A percentile compares a stretch with the other conserved stretches of the same genome.
These are phyloP conservation scores for Drosophila subquinaria DNA, from an alignment of 2,888 invertebrate species.

Conservation along the genomic window DNA sequence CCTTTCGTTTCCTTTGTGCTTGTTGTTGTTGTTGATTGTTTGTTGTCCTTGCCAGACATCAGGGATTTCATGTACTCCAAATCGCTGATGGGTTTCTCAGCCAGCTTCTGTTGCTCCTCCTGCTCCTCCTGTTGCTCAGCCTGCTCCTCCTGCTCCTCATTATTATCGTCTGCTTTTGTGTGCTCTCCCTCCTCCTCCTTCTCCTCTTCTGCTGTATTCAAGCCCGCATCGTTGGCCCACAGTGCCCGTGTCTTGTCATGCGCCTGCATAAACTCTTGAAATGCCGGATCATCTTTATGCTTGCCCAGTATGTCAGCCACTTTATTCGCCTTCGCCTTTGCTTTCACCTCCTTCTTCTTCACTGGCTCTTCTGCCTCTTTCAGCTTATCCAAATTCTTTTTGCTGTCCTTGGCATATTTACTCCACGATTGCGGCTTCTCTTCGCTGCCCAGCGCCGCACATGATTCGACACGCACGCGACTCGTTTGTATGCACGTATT, in stretches of 20 bases:
- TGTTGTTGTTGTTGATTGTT: not conserved
- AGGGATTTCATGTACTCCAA: slow-evolving; percentile 92
- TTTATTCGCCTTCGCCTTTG: slow-evolving; percentile 86
- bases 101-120: slow-evolving; percentile 87
- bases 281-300: slow-evolving; percentile 95
- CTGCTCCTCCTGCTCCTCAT: slow-evolving; percentile 75
- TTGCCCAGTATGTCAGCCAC: slow-evolving; percentile 90
- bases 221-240: slow-evolving; percentile 87
- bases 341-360: slow-evolving; percentile 76
- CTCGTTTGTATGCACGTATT: slow-evolving; percentile 94
- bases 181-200: slow-evolving; percentile 53
- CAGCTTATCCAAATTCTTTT: slow-evolving; percentile 83
- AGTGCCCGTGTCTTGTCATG: slow-evolving; percentile 88
- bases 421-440: slow-evolving; percentile 96
- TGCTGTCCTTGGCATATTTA: slow-evolving; percentile 93
- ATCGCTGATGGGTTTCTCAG: slow-evolving; percentile 91
- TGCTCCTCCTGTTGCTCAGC: slow-evolving; percentile 56
- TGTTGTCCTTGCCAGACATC: slow-evolving; percentile 84
- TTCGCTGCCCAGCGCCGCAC: slow-evolving; percentile 89
- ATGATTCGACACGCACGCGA: slow-evolving; percentile 92
- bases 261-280: slow-evolving; percentile 95
- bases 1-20: not conserved
- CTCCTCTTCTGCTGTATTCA: not conserved
- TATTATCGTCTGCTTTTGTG: slow-evolving; percentile 77
- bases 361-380: slow-evolving; percentile 82